These are phyloP conservation scores for Anneissia japonica DNA, from an alignment of 35 echinoderm and acorn worm genomes.

Conservation along the genomic window DNA sequence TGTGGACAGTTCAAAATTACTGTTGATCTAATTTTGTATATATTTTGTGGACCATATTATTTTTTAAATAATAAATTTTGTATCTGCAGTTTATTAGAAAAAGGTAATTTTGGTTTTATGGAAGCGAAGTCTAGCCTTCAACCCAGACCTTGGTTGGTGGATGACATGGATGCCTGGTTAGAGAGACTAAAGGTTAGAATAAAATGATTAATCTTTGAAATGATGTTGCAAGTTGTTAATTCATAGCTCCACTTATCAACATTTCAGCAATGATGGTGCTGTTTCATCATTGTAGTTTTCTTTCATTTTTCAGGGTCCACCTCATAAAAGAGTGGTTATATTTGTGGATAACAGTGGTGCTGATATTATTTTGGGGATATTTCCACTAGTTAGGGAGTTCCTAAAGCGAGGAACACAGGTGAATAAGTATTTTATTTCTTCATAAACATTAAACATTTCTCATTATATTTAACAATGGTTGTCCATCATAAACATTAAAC, in stretches of 20 bases:
- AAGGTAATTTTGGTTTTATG: slow-evolving; percentile 12
- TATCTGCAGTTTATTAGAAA: background rate
- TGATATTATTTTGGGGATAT: slow-evolving; percentile 15
- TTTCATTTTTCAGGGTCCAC: slow-evolving; percentile 10
- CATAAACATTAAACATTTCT: no score
- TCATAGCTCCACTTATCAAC: no score
- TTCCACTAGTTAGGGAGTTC: slow-evolving; percentile 14
- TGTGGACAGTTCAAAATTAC: no score
- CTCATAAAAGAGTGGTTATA: slow-evolving; percentile 1
- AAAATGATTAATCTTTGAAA: no score
- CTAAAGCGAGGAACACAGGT: slow-evolving; percentile 13
- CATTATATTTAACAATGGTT: no score
- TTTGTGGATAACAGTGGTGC: slow-evolving; percentile 27
- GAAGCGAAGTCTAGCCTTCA: slow-evolving; percentile 3
- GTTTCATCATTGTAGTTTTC: background rate
- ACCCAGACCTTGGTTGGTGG: slow-evolving; percentile 10
- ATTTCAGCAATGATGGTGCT: background rate
- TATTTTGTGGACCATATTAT: background rate
- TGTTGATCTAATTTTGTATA: no score
- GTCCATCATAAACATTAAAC: no score
- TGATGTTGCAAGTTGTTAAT: no score
- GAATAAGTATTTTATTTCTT: background rate
- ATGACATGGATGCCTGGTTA: slow-evolving; percentile 8
- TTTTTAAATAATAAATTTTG: no score
- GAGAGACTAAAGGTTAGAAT: background rate